These are phyloP conservation scores for Mnemiopsis leidyi DNA, from an alignment of 37 sponge, comb jelly and placozoan genomes.

Conservation along the genomic window DNA sequence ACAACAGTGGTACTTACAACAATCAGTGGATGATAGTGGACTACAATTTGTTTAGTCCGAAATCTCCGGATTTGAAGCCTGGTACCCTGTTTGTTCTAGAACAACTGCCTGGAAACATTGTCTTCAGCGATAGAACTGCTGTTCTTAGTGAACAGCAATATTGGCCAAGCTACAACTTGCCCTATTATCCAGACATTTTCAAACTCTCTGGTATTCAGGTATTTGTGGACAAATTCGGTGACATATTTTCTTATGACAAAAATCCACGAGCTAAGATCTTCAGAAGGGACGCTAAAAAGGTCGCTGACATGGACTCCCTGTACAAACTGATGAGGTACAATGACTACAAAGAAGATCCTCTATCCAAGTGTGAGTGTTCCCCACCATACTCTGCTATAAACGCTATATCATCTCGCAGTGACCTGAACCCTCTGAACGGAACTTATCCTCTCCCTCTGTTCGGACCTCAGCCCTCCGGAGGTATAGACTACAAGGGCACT, in stretches of 20 bases:
- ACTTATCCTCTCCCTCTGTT: conserved; percentile 79
- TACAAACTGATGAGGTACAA: conserved; percentile 92
- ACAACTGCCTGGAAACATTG: conserved; percentile 77
- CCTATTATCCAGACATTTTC: conserved; percentile 68
- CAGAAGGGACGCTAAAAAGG: conserved; percentile 74
- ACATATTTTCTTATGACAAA: conserved; percentile 76
- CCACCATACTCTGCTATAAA: conserved; percentile 93
- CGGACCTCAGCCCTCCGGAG: conserved; percentile 81
- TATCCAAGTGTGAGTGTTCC: conserved; percentile 84
- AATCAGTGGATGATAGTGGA: conserved; percentile 96
- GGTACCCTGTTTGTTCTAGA: conserved; percentile 85
- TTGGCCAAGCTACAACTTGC: conserved; percentile 94
- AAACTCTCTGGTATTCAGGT: not conserved
- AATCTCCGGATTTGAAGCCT: not conserved
- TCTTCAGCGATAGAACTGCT: conserved; percentile 71
- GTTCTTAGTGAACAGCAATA: conserved; percentile 72
- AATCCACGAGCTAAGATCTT: conserved; percentile 86
- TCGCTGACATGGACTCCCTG: conserved; percentile 75
- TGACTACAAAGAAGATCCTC: conserved; percentile 85
- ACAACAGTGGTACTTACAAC: conserved; percentile 44
- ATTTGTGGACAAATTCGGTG: conserved; percentile 78
- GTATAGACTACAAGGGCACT: conserved; percentile 86
- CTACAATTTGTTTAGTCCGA: conserved; percentile 70
- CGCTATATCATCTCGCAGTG: conserved; percentile 87
- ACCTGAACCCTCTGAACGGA: conserved; percentile 89